Evolutionary conservation across 2,797 vertebrate species (phyloP).

Genomic region (Myotis myotis): DNA sequence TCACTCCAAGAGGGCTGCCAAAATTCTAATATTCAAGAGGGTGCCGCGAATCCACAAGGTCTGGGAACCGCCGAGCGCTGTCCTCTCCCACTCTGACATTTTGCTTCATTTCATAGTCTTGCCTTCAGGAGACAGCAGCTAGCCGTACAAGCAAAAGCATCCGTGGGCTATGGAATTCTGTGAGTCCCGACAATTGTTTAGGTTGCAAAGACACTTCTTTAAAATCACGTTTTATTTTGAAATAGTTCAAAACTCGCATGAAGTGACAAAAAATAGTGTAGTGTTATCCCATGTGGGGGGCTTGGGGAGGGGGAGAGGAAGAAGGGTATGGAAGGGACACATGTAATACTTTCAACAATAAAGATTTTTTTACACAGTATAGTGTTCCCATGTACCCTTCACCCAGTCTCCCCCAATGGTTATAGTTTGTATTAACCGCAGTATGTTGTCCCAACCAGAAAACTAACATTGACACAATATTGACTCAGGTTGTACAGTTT

Average conservation of each 20-base stretch:
- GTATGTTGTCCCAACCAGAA: neutral
- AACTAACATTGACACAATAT: neutral
- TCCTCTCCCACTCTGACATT: neutral
- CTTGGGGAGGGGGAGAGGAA: rapidly evolving
- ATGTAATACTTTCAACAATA: no score
- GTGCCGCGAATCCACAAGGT: conserved; percentile 41
- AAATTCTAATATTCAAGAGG: conserved; percentile 43
- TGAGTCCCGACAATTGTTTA: neutral
- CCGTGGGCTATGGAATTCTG: neutral
- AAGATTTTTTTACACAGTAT: neutral
- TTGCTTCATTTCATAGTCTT: neutral
- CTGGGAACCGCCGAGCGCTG: neutral
- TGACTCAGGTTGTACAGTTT: neutral
- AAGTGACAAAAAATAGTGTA: neutral
- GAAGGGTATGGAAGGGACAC: no score
- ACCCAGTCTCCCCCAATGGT: neutral
- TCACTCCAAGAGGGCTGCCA: conserved; percentile 60
- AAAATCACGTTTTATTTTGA: neutral
- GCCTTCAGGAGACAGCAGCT: neutral
- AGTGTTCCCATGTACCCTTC: neutral
- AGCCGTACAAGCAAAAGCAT: neutral
- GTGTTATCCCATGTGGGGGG: neutral
- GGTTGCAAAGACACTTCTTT: neutral
- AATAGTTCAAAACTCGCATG: neutral
- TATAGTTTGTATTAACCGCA: neutral